A percentile compares a stretch with the other conserved stretches of the same genome.
Conservation (phyloP, 2,113 vertebrate genomes). For the Cynoglossus semilaevis region DNA sequence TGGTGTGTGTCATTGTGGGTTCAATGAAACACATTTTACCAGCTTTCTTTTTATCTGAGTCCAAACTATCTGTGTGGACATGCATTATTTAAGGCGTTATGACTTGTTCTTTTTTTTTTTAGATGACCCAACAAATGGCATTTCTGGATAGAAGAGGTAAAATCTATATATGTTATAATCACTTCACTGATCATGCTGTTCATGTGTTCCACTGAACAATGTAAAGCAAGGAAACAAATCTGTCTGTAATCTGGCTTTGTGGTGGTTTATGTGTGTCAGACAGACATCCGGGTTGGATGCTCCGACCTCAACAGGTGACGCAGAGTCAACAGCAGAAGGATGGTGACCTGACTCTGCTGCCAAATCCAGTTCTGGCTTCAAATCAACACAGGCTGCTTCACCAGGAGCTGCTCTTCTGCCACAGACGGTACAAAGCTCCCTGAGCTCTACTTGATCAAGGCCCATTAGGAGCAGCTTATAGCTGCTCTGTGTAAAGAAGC, state of each 20-base stretch:
- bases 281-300: conserved; percentile 17
- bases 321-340: conserved; percentile 36
- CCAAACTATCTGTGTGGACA: no score
- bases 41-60: no score
- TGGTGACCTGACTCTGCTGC: conserved; percentile 57
- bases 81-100: background rate
- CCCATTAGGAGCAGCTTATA: background rate
- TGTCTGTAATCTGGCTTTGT: no score
- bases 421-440: conserved; percentile 63
- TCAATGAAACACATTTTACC: no score
- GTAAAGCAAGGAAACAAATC: no score
- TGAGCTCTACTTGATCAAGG: background rate
- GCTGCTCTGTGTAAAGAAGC: background rate
- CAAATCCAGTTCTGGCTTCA: conserved; percentile 49
- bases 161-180: background rate
- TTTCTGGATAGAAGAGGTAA: conserved; percentile 20
- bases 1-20: no score
- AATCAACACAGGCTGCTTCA: conserved; percentile 57
- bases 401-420: conserved; percentile 71
- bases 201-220: no score
- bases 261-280: conserved; percentile 35
- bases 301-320: conserved; percentile 9
- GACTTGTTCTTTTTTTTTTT: conserved; percentile 2
- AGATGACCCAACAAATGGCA: conserved; percentile 27
- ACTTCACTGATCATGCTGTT: no score